Evolutionary conservation across 2,113 vertebrate genomes (phyloP), one percentile per base, ranked within the genome.

Genomic region (Furnarius figulus): DNA sequence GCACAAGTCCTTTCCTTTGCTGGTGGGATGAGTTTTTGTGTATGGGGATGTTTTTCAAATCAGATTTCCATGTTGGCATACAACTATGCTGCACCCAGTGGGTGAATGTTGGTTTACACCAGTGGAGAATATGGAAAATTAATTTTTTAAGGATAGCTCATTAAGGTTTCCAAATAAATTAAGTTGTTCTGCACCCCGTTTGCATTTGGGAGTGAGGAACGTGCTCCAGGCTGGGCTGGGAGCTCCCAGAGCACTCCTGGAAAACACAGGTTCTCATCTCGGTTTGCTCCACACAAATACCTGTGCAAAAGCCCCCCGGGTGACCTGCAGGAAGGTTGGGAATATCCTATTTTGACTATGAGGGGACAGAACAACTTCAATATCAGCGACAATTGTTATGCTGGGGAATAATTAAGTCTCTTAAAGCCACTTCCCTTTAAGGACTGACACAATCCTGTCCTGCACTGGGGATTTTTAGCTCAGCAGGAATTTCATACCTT

Each of bases 361-460:
- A 92, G 47, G 61, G 39, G 21, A 47, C 4, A 67, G 55, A 84
- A 78, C 33, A 63, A 33, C 50, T 63, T 62, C 55, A 59, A 8
- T 13, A 6, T 18, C 71, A 49, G 50, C 46, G 59, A 35, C 39
- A 42, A 0, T 37, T 5, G 0, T 37, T 59, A 58, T 1, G 3
- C 2, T 6, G 5, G 53, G 49, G 37, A 58, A 78, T 73, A 82
- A 78, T 58, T 40, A 63, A 61, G 4, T 76, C 37, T 52, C 35
- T 40, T 28, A 21, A 39, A 80, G 28, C 39, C 14, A 2, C 47
- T 27, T 40, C 50, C 30, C 42, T 71, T 71, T 44, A n/a, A 56
- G 73, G 30, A 52, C 39, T 0, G 0, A 42, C 66, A 65, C 31
- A 7, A 8, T 35, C 49, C 52, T 59, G 44, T 24, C 47, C 65